Conservation (phyloP, 2,797 vertebrate genomes). For the Lithobates pipiens region DNA sequence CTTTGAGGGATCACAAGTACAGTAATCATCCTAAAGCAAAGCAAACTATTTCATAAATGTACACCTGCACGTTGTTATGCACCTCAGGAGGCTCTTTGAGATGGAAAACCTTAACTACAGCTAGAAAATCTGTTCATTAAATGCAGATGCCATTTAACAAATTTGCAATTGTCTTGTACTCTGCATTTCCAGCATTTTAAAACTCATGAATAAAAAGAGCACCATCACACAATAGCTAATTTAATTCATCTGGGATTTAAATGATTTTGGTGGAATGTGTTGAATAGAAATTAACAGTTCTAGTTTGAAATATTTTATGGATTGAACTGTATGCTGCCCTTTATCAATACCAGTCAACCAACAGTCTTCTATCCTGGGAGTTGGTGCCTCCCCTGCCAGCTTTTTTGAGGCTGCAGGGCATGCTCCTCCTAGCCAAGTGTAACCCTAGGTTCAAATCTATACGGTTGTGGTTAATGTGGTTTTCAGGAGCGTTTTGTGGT, state of each 20-base stretch:
- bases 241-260: neutral
- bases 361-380: no score
- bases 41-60: constrained; percentile 21
- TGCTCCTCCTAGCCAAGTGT: no score
- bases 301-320: neutral
- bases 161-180: constrained; percentile 5
- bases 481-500: no score
- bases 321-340: neutral
- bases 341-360: neutral
- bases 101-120: constrained; percentile 5
- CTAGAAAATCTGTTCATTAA: constrained; percentile 10
- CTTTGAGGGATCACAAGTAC: constrained; percentile 41
- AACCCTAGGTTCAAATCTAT: no score
- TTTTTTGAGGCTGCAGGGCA: no score
- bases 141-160: constrained; percentile 1
- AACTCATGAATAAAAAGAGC: constrained; percentile 19
- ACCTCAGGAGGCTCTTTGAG: constrained; percentile 8
- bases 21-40: constrained; percentile 34
- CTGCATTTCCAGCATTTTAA: constrained; percentile 10
- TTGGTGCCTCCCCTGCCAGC: no score
- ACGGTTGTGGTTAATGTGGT: no score
- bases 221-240: neutral
- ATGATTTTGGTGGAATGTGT: neutral
- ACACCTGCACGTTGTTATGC: constrained; percentile 36
- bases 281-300: neutral